A percentile compares a stretch with the other conserved stretches of the same genome.
phyloP scores from a whole-genome alignment of 92 coral and sea anemone species.

The Actinernus sp. region DNA sequence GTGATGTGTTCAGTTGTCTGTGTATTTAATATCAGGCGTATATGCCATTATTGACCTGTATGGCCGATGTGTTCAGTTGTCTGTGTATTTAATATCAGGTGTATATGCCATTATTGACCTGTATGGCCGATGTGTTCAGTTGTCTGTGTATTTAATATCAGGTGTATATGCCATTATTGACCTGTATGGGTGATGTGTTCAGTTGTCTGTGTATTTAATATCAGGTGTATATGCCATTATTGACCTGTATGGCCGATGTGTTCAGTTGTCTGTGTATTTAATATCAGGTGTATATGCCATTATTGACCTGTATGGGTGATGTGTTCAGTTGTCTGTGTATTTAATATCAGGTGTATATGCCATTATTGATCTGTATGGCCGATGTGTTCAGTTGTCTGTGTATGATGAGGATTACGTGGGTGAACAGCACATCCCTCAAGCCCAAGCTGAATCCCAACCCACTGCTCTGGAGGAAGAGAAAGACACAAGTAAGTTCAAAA shows the following conservation, averaged over 20 bases:
- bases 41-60: no score
- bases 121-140: no score
- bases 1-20: no score
- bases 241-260: constrained; percentile 97
- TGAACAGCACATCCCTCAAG: constrained; percentile 46
- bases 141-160: no score
- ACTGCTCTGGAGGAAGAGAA: constrained; percentile 22
- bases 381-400: constrained; percentile 92
- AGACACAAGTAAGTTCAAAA: constrained; percentile 25
- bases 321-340: constrained; percentile 88
- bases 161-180: no score
- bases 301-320: constrained; percentile 95
- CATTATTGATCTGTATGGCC: constrained; percentile 94
- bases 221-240: constrained; percentile 91
- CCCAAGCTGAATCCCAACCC: constrained; percentile 20
- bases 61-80: no score
- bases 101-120: no score
- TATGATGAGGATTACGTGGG: constrained; percentile 81
- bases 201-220: no score
- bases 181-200: no score
- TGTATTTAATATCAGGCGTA: no score
- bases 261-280: constrained; percentile 83
- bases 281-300: constrained; percentile 87
- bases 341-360: constrained; percentile 80
- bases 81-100: no score